Evolutionary conservation across 2,888 invertebrate species (phyloP), one percentile per base, ranked within the genome.

Genomic region (Andrena chrysosceles): DNA sequence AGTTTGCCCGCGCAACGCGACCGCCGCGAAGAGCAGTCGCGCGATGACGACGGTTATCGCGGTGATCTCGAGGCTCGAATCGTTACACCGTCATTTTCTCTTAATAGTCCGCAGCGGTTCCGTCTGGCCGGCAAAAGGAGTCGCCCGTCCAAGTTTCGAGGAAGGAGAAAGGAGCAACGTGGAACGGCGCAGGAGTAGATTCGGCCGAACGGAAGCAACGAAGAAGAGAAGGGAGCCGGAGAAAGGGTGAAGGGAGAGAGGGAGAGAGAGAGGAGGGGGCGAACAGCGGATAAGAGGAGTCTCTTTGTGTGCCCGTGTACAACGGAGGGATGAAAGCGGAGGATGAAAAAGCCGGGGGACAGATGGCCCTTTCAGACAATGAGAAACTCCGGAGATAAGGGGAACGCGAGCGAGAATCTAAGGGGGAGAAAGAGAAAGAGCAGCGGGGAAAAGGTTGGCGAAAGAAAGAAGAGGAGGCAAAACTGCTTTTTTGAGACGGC

Each of bases 361-460:
- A 93, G 93, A 93, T 93, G 93, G 93, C 92, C 92, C 92, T 93
- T 93, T 92, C 92, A 93, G 93, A 93, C 93, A 93, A 93, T 93
- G 93, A 93, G 93, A 93, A 93, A 93, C 93, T 93, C 91, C 89
- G 93, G 92, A 93, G 93, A 93, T 93, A 93, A 93, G 93, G 92
- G 93, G 92, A 90, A 89, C 82, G 87, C 85, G 90, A 90, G 90
- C 85, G 90, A 88, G 88, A 84, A 84, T 72, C 75, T 62, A 60
- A 75, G 68, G 83, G 77, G 10, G 56, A 56, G 81, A 73, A 68
- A 71, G 74, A 66, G 78, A 70, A 64, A 26, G 72, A 60, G 67
- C 49, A 64, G 72, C 66, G 56, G 74, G 70, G 75, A 81, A 79
- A 83, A 83, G 81, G 74, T 75, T 72, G 84, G 71, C 77, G 59